These are phyloP conservation scores for Leucoma salicis DNA, from an alignment of 2,888 invertebrate genomes.

Conservation along the genomic window DNA sequence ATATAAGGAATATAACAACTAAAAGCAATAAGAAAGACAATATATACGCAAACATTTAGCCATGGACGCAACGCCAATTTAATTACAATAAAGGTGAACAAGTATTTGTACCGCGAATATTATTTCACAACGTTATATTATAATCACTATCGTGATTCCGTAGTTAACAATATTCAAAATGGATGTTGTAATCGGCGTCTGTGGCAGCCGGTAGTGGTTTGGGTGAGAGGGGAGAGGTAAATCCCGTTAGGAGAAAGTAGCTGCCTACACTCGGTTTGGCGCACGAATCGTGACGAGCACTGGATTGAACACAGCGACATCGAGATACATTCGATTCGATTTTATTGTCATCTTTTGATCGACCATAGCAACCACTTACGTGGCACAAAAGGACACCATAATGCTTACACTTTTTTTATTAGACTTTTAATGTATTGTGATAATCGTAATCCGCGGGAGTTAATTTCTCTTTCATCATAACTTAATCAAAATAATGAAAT, in stretches of 20 bases:
- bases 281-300: slow-evolving; percentile 61
- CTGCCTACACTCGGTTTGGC: slow-evolving; percentile 63
- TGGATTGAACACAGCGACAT: slow-evolving; percentile 54
- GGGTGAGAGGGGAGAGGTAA: slow-evolving; percentile 41
- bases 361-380: too few species aligned
- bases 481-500: too few species aligned
- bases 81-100: slow-evolving; percentile 36
- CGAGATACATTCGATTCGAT: slow-evolving; percentile 57
- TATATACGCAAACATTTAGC: slow-evolving; percentile 12
- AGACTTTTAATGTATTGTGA: too few species aligned
- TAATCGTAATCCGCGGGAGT: too few species aligned
- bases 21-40: slow-evolving; percentile 13
- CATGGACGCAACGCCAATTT: slow-evolving; percentile 19
- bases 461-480: too few species aligned
- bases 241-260: slow-evolving; percentile 82
- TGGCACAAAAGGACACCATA: too few species aligned
- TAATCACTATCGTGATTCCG: slow-evolving; percentile 53
- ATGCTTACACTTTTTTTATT: too few species aligned
- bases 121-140: slow-evolving; percentile 56
- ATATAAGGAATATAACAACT: too few species aligned
- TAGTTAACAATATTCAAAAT: slow-evolving; percentile 66
- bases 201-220: slow-evolving; percentile 38
- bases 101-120: slow-evolving; percentile 39
- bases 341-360: slow-evolving; percentile 53
- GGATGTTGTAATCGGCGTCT: slow-evolving; percentile 63